A percentile compares a stretch with the other conserved stretches of the same genome.
These are phyloP conservation scores for Acrobeloides nanus DNA, from an alignment of 2,888 invertebrate species.

Conservation along the genomic window DNA sequence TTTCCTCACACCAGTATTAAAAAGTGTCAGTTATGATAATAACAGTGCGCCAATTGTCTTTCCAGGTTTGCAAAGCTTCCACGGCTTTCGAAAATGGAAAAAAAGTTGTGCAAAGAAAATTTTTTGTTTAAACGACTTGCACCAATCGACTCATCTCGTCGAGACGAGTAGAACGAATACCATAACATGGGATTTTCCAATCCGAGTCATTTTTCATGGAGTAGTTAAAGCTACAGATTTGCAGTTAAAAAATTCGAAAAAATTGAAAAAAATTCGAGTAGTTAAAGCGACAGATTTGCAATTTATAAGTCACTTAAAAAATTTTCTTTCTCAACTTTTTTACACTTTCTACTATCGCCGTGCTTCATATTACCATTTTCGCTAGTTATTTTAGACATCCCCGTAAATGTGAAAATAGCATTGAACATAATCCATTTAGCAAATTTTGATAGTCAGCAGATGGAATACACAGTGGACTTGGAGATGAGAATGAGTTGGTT, in stretches of 20 bases:
- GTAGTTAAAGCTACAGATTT: too few relatives aligned
- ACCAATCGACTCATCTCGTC: too few relatives aligned
- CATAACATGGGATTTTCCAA: too few relatives aligned
- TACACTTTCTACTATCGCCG: not conserved
- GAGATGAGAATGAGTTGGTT: conserved; percentile 45
- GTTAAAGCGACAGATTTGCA: not conserved
- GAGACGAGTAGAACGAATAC: too few relatives aligned
- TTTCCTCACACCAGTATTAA: conserved; percentile 43
- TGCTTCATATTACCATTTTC: not conserved
- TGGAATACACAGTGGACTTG: conserved; percentile 43
- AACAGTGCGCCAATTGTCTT: conserved; percentile 46
- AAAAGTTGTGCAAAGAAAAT: too few relatives aligned
- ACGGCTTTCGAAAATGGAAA: too few relatives aligned
- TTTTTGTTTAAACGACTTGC: not conserved
- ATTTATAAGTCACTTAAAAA: not conserved
- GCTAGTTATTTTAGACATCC: conserved; percentile 34
- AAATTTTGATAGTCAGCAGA: conserved; percentile 45
- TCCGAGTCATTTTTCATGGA: too few relatives aligned
- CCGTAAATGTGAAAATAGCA: conserved; percentile 41
- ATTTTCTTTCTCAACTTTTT: conserved; percentile 5
- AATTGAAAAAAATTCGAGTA: conserved; percentile 9
- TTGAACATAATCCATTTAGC: conserved; percentile 44
- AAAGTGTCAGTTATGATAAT: conserved; percentile 45
- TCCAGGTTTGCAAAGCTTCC: too few relatives aligned
- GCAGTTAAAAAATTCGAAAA: too few relatives aligned